Conservation (phyloP, 2,888 invertebrate species). For the Torymus auratus region DNA sequence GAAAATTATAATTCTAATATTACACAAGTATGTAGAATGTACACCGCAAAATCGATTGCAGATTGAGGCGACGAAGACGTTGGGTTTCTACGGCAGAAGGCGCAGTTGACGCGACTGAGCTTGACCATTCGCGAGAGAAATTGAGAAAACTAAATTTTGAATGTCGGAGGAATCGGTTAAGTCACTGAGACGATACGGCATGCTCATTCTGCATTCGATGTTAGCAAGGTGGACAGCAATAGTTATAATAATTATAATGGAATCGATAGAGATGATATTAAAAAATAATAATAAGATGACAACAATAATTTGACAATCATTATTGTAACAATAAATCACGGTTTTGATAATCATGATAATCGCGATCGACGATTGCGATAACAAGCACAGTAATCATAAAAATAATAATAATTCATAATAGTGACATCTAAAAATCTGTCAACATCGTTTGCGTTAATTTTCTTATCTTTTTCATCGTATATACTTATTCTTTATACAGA, state of each 20-base stretch:
- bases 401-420: slow-evolving; percentile 54
- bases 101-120: background rate
- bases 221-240: slow-evolving; percentile 64
- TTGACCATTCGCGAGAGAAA: background rate
- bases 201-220: slow-evolving; percentile 67
- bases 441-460: slow-evolving; percentile 64
- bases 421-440: slow-evolving; percentile 64
- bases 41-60: slow-evolving; percentile 48
- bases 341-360: slow-evolving; percentile 59
- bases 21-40: slow-evolving; percentile 67
- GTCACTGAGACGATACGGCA: slow-evolving; percentile 36
- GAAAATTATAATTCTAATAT: slow-evolving; percentile 67
- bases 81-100: background rate
- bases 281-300: slow-evolving; percentile 64
- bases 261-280: slow-evolving; percentile 59
- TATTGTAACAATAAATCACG: slow-evolving; percentile 58
- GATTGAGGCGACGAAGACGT: slow-evolving; percentile 29
- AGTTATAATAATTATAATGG: slow-evolving; percentile 63
- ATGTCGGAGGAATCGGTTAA: slow-evolving; percentile 30
- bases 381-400: slow-evolving; percentile 55
- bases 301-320: slow-evolving; percentile 65
- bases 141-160: slow-evolving; percentile 46
- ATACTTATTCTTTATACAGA: slow-evolving; percentile 76
- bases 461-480: slow-evolving; percentile 62
- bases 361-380: slow-evolving; percentile 50